These are phyloP conservation scores for Cyanoramphus novaezelandiae DNA, from an alignment of 2,113 vertebrate genomes.

Conservation along the genomic window DNA sequence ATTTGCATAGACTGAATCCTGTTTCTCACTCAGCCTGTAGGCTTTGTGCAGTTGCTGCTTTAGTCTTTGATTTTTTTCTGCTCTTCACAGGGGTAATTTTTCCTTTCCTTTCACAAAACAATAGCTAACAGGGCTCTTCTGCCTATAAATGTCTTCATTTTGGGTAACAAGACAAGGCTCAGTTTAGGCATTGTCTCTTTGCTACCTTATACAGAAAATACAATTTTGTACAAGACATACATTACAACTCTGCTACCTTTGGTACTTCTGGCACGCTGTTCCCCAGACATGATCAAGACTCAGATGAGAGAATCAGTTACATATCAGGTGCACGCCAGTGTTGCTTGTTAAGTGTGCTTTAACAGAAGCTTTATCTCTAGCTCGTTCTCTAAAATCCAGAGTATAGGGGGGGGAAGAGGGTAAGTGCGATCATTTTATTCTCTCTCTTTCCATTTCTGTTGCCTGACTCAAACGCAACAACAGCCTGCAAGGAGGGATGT, in stretches of 20 bases:
- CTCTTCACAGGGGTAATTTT: neutral
- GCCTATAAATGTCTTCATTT: neutral
- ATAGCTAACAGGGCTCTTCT: neutral
- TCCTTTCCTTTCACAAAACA: neutral
- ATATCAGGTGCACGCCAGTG: neutral
- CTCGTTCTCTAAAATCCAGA: neutral
- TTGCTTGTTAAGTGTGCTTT: neutral
- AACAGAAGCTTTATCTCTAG: neutral
- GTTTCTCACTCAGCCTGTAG: neutral
- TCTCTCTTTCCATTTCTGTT: conserved; percentile 3
- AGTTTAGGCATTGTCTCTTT: neutral
- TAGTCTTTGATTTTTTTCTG: neutral
- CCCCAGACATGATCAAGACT: neutral
- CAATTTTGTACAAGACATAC: conserved; percentile 19
- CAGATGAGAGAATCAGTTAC: neutral
- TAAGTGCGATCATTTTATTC: neutral
- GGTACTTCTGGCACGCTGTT: neutral
- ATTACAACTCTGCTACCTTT: conserved; percentile 18
- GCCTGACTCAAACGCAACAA: neutral
- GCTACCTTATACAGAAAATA: neutral
- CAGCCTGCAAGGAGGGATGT: neutral
- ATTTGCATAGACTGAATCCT: neutral
- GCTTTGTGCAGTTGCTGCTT: neutral
- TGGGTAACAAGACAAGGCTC: neutral
- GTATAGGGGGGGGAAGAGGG: neutral